phyloP scores from a whole-genome alignment of 2,113 vertebrate species.

The Pungitius pungitius region DNA sequence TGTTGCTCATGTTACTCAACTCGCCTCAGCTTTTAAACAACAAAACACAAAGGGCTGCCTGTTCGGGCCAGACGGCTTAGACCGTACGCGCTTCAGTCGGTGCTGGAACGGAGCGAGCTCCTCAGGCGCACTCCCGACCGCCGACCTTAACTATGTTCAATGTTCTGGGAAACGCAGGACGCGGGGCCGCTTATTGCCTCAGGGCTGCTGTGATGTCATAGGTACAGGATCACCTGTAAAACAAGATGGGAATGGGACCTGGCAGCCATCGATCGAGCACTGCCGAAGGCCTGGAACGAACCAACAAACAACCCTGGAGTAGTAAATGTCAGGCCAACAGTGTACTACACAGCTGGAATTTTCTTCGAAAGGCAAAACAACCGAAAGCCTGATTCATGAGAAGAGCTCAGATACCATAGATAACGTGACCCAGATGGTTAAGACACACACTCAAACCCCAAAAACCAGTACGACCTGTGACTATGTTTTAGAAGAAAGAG shows the following conservation, averaged over 20 bases:
- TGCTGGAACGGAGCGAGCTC: conserved; percentile 36
- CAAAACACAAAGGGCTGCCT: conserved; percentile 64
- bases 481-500: conserved; percentile 15
- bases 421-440: conserved; percentile 52
- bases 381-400: conserved; percentile 28
- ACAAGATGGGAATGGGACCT: conserved; percentile 30
- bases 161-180: conserved; percentile 19
- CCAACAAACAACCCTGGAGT: conserved; percentile 19
- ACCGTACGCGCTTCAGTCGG: conserved; percentile 43
- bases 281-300: conserved; percentile 19
- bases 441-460: background rate
- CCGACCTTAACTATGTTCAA: conserved; percentile 20
- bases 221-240: conserved; percentile 1
- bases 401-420: conserved; percentile 35
- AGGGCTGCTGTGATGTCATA: conserved; percentile 7
- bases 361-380: conserved; percentile 29
- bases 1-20: conserved; percentile 42
- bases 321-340: conserved; percentile 3
- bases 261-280: conserved; percentile 21
- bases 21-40: conserved; percentile 47
- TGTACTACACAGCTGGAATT: conserved; percentile 33
- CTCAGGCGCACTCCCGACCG: conserved; percentile 28
- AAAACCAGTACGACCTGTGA: background rate
- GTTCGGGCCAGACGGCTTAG: conserved; percentile 45
- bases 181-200: conserved; percentile 24